phyloP scores from a whole-genome alignment of 2,888 invertebrate genomes.

The Drosophila macrospina region DNA sequence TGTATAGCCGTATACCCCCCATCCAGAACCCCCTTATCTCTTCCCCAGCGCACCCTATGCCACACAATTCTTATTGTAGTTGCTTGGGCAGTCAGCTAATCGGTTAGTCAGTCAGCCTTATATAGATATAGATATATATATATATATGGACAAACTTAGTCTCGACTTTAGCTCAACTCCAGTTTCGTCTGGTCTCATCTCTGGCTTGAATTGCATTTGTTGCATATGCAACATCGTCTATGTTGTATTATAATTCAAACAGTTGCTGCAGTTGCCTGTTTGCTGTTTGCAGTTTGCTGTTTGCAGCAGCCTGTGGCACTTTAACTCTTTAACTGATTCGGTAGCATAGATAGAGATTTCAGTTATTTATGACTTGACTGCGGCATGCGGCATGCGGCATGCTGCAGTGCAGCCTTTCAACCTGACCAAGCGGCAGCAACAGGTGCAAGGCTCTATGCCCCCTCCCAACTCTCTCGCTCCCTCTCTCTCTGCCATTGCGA shows the following conservation, averaged over 20 bases:
- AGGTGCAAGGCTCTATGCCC: slow-evolving; percentile 10
- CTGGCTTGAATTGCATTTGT: slow-evolving; percentile 14
- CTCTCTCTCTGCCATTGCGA: not conserved
- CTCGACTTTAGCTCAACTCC: not conserved
- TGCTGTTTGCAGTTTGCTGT: too few relatives aligned
- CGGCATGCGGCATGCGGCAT: slow-evolving; percentile 36
- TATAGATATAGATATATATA: too few relatives aligned
- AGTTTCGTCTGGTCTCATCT: slow-evolving; percentile 5
- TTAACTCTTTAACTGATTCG: slow-evolving; percentile 43
- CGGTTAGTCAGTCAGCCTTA: slow-evolving; percentile 47
- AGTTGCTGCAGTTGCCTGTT: slow-evolving; percentile 19
- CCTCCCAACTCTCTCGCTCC: not conserved
- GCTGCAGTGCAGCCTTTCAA: slow-evolving; percentile 43
- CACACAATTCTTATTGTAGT: slow-evolving; percentile 7
- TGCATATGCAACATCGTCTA: slow-evolving; percentile 10
- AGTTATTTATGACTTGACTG: slow-evolving; percentile 57
- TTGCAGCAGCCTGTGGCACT: slow-evolving; percentile 35
- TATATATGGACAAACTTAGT: not conserved
- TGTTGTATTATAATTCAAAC: slow-evolving; percentile 40
- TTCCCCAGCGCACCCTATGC: not conserved
- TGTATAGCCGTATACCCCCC: not conserved
- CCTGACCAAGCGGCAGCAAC: slow-evolving; percentile 44
- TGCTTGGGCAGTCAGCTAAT: slow-evolving; percentile 42
- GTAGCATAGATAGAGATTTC: slow-evolving; percentile 61
- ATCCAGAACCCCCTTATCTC: not conserved